Percentiles rank a stretch among this genome's conserved stretches.
Conservation (phyloP, 2,888 invertebrate species). For the Spodoptera picta region DNA sequence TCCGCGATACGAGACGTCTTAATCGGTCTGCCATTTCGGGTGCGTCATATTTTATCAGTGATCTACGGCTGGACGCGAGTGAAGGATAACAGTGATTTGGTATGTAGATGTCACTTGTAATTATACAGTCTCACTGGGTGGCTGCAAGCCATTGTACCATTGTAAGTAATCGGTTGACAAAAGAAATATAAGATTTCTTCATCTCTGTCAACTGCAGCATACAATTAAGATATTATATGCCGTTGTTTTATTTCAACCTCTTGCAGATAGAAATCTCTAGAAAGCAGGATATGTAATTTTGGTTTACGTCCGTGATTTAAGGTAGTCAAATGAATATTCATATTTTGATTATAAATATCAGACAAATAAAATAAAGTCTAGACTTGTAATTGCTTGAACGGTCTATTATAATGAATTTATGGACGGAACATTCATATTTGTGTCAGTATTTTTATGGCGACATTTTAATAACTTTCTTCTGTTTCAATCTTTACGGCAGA, state of each 20-base stretch:
- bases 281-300: slow-evolving; percentile 46
- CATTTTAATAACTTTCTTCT: too few relatives aligned
- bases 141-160: slow-evolving; percentile 42
- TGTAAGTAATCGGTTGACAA: slow-evolving; percentile 56
- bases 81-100: slow-evolving; percentile 74
- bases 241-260: slow-evolving; percentile 29
- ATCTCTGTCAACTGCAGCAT: slow-evolving; percentile 35
- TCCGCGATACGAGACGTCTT: slow-evolving; percentile 78
- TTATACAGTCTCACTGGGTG: slow-evolving; percentile 62
- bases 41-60: slow-evolving; percentile 71
- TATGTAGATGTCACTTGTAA: slow-evolving; percentile 69
- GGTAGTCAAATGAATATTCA: slow-evolving; percentile 38
- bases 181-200: slow-evolving; percentile 53
- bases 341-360: slow-evolving; percentile 35
- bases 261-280: slow-evolving; percentile 52
- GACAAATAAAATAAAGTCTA: slow-evolving; percentile 46
- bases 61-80: slow-evolving; percentile 60
- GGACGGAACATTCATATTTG: neutral
- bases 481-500: too few relatives aligned
- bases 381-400: slow-evolving; percentile 34
- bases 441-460: neutral
- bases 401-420: slow-evolving; percentile 28
- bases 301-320: slow-evolving; percentile 24
- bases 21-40: slow-evolving; percentile 75
- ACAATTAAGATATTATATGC: slow-evolving; percentile 43